Base-by-base conservation (phyloP, 2,797 vertebrate genomes). In the Xyrichtys novacula region DNA sequence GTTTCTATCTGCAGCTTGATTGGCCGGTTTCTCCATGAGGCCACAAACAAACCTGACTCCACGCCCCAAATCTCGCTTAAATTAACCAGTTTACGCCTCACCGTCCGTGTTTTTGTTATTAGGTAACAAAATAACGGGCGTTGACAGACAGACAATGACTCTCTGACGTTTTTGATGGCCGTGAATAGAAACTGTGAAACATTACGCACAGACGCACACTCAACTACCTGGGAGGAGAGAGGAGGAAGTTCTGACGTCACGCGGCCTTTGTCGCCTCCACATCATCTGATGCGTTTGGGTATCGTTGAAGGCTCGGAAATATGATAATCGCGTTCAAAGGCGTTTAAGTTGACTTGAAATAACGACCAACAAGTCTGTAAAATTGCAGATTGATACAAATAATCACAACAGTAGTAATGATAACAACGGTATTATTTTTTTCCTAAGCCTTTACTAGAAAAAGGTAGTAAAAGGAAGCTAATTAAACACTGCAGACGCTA, bases 211-310 rank as follows among this genome's bases (percentile, higher is more conserved):
- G 2, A 14, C 32, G 32, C 11, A 34, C 32, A 34, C 32, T 12
- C 1, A 34, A 5, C 62, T 62, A 86, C 80, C 81, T 85, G 85
- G 32, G 34, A 71, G 71, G 62, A 58, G 62, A 71, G 67, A 38
- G 23, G 4, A 17, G 14, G 48, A 53, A 39, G 44, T 1, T 44
- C 12, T 40, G 28, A 92, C 93, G 93, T 93, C 91, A 94, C 78
- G 47, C 46, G 31, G 29, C 61, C 54, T 78, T 65, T 70, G 74
- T 78, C 48, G 20, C 43, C 43, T 62, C 72, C 81, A 86, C 78
- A 87, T 83, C 57, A 54, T 19, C 43, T 38, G 85, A 25, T 81
- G 60, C 80, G 16, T 92, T 92, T 72, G 60, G 0, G 4, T 9
- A 0, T 17, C 28, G 0, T 0, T 4, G n/a, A 1, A 69, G 76